Evolutionary conservation across 2,113 vertebrate genomes (phyloP).

Genomic region (Hystrix cristata): DNA sequence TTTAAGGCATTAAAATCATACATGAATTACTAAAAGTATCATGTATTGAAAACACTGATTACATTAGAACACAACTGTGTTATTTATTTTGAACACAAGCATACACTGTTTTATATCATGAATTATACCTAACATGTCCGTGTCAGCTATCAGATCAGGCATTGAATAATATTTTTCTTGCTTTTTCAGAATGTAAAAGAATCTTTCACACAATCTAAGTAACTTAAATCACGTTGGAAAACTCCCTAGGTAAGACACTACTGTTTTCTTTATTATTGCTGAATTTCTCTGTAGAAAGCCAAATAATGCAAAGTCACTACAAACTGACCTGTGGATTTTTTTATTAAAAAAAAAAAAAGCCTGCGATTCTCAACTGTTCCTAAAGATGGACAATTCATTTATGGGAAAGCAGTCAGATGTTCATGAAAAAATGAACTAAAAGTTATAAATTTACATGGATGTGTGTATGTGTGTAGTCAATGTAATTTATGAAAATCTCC

Average conservation of each 20-base stretch:
- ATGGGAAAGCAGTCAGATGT: neutral
- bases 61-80: neutral
- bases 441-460: neutral
- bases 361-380: neutral
- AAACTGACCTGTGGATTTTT: neutral
- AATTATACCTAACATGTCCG: neutral
- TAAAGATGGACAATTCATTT: neutral
- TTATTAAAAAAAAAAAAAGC: neutral
- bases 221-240: slow-evolving; percentile 24
- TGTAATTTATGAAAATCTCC: neutral
- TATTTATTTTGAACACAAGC: neutral
- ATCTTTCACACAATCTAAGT: neutral
- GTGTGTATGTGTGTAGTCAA: neutral
- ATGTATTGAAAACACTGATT: neutral
- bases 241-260: neutral
- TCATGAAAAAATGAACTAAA: neutral
- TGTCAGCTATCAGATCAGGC: neutral
- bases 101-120: neutral
- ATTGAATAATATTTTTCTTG: neutral
- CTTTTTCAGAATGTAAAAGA: neutral
- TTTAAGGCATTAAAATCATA: neutral
- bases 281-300: slow-evolving; percentile 43
- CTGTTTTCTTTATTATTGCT: neutral
- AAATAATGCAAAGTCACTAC: slow-evolving; percentile 14
- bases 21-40: slow-evolving; percentile 11